These are phyloP conservation scores for Falco novaeseelandiae DNA, from an alignment of 2,797 vertebrate genomes.

Conservation along the genomic window DNA sequence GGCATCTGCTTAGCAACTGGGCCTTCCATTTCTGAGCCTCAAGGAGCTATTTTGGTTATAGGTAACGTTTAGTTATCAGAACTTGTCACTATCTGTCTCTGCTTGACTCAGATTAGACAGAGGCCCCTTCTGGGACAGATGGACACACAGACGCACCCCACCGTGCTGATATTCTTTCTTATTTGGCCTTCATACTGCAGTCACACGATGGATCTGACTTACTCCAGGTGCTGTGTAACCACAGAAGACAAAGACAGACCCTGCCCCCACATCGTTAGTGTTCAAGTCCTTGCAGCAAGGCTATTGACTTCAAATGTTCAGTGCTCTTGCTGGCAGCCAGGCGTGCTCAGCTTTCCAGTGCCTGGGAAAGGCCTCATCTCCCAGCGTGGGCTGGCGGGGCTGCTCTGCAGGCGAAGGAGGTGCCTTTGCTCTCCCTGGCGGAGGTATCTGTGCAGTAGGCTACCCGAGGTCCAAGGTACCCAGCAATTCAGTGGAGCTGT, in stretches of 20 bases:
- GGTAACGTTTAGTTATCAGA: background rate
- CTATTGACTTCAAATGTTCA: background rate
- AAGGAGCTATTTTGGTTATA: background rate
- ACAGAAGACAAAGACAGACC: background rate
- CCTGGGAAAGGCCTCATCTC: background rate
- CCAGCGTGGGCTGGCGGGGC: background rate
- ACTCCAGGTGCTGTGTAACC: background rate
- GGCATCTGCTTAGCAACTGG: background rate
- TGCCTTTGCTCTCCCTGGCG: background rate
- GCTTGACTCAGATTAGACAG: background rate
- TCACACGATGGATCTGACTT: background rate
- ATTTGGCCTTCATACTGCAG: background rate
- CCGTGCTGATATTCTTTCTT: background rate
- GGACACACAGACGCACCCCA: too few relatives aligned
- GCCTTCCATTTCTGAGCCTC: background rate
- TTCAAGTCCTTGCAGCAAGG: background rate
- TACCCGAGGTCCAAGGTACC: background rate
- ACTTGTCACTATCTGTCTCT: background rate
- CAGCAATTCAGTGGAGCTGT: background rate
- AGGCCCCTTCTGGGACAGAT: background rate
- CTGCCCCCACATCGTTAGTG: background rate
- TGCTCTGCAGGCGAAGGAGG: background rate
- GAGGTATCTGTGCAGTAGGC: background rate
- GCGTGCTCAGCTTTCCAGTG: background rate
- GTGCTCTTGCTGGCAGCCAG: background rate